A percentile compares a stretch with the other conserved stretches of the same genome.
Conservation (phyloP, 2,888 invertebrate genomes). For the Drosophila maculinotata region DNA sequence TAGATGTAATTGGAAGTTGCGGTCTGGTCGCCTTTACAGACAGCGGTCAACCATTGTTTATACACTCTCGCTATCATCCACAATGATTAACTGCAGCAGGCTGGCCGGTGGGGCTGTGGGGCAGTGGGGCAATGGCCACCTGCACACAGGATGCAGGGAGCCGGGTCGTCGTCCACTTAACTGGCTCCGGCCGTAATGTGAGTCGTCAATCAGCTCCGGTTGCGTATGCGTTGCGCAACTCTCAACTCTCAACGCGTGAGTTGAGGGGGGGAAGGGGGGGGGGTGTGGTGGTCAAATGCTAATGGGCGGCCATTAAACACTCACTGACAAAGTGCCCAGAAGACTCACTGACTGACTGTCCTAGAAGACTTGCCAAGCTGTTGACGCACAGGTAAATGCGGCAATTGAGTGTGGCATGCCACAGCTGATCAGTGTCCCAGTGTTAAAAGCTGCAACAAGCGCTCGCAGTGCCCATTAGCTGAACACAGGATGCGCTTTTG, state of each 20-base stretch:
- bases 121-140: conserved; percentile 44
- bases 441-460: neutral
- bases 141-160: conserved; percentile 66
- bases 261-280: too few relatives aligned
- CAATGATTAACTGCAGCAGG: conserved; percentile 81
- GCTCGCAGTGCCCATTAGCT: neutral
- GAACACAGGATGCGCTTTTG: neutral
- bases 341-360: conserved; percentile 32
- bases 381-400: conserved; percentile 70
- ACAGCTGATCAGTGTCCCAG: conserved; percentile 43
- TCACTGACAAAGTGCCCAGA: conserved; percentile 76
- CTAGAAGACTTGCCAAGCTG: conserved; percentile 55
- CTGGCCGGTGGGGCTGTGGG: conserved; percentile 28
- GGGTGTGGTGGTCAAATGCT: conserved; percentile 54
- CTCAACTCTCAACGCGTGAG: conserved; percentile 17
- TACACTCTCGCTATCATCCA: conserved; percentile 79
- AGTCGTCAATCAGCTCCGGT: conserved; percentile 74
- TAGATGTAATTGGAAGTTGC: conserved; percentile 75
- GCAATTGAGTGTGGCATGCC: conserved; percentile 59
- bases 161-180: conserved; percentile 59
- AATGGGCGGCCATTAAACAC: conserved; percentile 66
- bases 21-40: conserved; percentile 44
- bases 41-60: conserved; percentile 62
- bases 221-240: conserved; percentile 92
- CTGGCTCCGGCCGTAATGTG: conserved; percentile 70